Base-by-base conservation (phyloP, 2,113 vertebrate genomes). In the Aegithalos caudatus region DNA sequence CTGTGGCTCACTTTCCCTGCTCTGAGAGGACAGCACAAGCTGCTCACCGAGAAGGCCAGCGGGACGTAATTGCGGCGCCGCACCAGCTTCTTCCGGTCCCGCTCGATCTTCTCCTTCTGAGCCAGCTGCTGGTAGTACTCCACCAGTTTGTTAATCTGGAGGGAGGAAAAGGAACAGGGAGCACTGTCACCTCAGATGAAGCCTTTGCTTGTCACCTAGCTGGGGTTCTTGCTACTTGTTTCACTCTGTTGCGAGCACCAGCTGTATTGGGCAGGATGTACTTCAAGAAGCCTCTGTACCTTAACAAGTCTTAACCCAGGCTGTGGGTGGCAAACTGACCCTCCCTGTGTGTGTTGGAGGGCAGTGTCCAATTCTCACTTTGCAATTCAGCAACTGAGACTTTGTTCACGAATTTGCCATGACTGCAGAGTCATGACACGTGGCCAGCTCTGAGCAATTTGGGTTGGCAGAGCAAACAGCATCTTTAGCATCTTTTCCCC, bases 81-180 rank as follows among this genome's bases (percentile, higher is more conserved):
- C 66, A 98, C 99, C 97, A 99, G 87, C 96, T 99, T 99, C 98
- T 99, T 99, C 74, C 99, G 96, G 97, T 99, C 99, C 54, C 99
- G 97, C 90, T 99, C 99, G 21, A 99, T 98, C 96, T 99, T 99
- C 97, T 99, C 99, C 76, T 99, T 98, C 97, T 99, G 99, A 83
- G 99, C 99, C 97, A 99, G 95, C 85, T 99, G 99, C 95, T 99
- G 99, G 95, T 99, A 99, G 98, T 99, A 99, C 96, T 99, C 99
- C 21, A 99, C 98, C 96, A 99, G 97, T 76, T 99, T 99, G 97
- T 99, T 99, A 97, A 99, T 99, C 99, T 99, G 97, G 17, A 94
- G 85, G 82, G 81, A 73, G 81, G 70, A 20, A 86, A 69, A 92
- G 35, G 31, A 76, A 88, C n/a, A 73, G 65, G 22, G 11, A 88